phyloP scores from a whole-genome alignment of 1,140 invertebrate species.

The Diabrotica undecimpunctata region DNA sequence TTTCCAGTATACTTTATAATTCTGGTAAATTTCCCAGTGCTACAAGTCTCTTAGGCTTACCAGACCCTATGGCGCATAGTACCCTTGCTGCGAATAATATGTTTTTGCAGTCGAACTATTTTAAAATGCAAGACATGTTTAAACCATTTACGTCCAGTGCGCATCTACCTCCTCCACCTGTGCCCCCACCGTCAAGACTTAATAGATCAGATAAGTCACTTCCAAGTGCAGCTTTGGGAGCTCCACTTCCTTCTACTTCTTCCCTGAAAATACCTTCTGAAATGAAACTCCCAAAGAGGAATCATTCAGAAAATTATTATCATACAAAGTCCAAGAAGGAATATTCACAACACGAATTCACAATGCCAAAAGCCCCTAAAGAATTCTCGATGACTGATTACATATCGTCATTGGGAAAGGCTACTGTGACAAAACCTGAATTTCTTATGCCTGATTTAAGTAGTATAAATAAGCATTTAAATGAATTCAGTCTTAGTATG shows the following conservation, averaged over 20 bases:
- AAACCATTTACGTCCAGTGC: constrained; percentile 51
- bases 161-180: constrained; percentile 39
- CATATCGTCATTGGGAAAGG: constrained; percentile 42
- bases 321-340: constrained; percentile 42
- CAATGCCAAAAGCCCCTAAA: constrained; percentile 45
- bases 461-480: constrained; percentile 22
- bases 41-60: constrained; percentile 55
- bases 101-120: constrained; percentile 56
- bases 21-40: constrained; percentile 58
- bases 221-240: neutral
- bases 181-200: constrained; percentile 38
- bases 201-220: constrained; percentile 15
- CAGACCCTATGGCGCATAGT: constrained; percentile 65
- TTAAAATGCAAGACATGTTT: constrained; percentile 54
- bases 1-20: constrained; percentile 58
- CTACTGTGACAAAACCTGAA: constrained; percentile 45
- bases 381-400: constrained; percentile 46
- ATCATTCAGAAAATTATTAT: constrained; percentile 43
- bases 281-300: constrained; percentile 32
- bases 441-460: constrained; percentile 35
- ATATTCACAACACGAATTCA: constrained; percentile 49
- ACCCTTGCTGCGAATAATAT: constrained; percentile 66
- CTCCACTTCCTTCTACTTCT: constrained; percentile 35
- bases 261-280: constrained; percentile 45
- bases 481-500: constrained; percentile 35